Base-by-base conservation (phyloP, 2,113 vertebrate genomes). In the Phoenicopterus ruber region DNA sequence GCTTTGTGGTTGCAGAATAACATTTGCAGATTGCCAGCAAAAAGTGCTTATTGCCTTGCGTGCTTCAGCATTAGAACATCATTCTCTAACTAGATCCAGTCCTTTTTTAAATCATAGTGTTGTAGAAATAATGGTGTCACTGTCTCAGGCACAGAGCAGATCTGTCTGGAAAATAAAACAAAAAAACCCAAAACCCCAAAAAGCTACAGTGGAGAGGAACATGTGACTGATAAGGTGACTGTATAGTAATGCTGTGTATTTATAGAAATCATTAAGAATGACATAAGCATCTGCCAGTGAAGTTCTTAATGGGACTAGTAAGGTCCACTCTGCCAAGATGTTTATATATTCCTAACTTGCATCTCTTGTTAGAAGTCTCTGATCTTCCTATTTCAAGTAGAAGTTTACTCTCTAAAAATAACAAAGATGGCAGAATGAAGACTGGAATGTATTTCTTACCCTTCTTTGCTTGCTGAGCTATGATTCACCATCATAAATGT, bases 381-480 rank as follows among this genome's bases (percentile, higher is more conserved):
- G 78, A 87, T 95, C 77, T 91, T 77, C 62, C 19, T 61, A 84
- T 77, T 86, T 92, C 47, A 85, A 61, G 61, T 80, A 81, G 34
- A 94, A 94, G 13, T 72, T 93, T 42, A 58, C 12, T 73, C 44
- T 38, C 87, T 86, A 88, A 91, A 90, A 94, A 94, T 70, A 94
- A 90, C 63, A 91, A 78, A 76, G 38, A 73, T 1, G 8, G 46
- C 31, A 84, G 57, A 62, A 66, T 82, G 76, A 94, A 86, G 54
- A 69, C 44, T 50, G 44, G 62, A 81, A 87, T 86, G 83, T 90
- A 29, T 93, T 92, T 92, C 22, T 31, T 88, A 31, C 17, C 58
- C 10, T 36, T 55, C 22, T 85, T 72, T 62, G 1, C 55, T 88
- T 69, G 31, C 40, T 91, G 59, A 82, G 13, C 32, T 76, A 10